phyloP scores from a whole-genome alignment of 2,797 vertebrate genomes.

The Poecile montanus region DNA sequence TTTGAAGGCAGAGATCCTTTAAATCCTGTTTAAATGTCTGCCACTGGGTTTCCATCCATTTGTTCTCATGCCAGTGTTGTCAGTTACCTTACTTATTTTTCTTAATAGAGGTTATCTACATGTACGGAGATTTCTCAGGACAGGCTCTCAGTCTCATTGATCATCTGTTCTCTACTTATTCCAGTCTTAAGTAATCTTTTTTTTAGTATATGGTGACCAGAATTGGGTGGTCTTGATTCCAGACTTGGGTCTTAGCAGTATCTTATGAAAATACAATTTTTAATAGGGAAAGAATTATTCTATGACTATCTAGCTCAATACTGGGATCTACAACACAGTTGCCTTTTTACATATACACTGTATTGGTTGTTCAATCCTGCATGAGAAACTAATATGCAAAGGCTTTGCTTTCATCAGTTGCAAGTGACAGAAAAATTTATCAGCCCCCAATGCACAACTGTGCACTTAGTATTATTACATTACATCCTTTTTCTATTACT shows the following conservation, averaged over 20 bases:
- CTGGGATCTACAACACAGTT: not conserved
- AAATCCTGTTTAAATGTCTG: not conserved
- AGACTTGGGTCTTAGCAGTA: not conserved
- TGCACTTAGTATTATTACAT: conserved; percentile 64
- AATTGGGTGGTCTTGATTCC: not conserved
- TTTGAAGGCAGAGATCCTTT: not conserved
- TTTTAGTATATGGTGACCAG: not conserved
- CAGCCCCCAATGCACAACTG: conserved; percentile 4
- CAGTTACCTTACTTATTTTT: not conserved
- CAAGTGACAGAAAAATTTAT: conserved; percentile 48
- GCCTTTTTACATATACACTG: not conserved
- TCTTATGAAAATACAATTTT: not conserved
- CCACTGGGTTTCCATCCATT: not conserved
- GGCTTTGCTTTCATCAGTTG: conserved; percentile 27
- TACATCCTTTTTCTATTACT: conserved; percentile 42
- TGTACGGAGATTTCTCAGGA: not conserved
- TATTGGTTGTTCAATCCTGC: not conserved
- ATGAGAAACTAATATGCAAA: conserved; percentile 6
- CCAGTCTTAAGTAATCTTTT: not conserved
- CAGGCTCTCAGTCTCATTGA: not conserved
- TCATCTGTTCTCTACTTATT: not conserved
- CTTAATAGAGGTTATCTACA: not conserved
- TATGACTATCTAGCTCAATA: not conserved
- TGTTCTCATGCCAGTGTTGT: not conserved
- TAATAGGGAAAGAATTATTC: not conserved